Evolutionary conservation across 2,888 invertebrate genomes (phyloP), one percentile per base, ranked within the genome.

Genomic region (Sarcophaga caerulescens): DNA sequence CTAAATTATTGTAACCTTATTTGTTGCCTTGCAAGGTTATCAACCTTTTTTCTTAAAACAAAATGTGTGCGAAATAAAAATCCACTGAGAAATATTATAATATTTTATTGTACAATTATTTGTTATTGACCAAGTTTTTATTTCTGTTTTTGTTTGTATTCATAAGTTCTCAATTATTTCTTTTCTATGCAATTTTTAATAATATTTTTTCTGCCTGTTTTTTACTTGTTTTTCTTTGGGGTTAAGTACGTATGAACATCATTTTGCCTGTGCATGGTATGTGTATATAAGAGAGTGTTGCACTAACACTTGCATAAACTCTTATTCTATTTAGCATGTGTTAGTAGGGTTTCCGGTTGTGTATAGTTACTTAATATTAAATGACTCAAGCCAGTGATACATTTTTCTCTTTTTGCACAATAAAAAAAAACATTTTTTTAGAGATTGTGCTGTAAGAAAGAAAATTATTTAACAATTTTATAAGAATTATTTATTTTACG

Each of bases 61-160:
- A 35, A 2, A 35, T 35, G 8, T 35, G 35, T 8, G 8, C 2
- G 35, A 35, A 35, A 35, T 8, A 35, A 1, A 10, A 35, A 35
- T 35, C 35, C 10, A 35, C 0, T 35, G 35, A 35, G 8, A 35
- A 35, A 10, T 35, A 35, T 8, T 8, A 8, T 8, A 35, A 35
- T 8, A 10, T 35, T 35, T 35, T 52, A 17, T 52, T 63, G 23
- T 62, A 14, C 25, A 71, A 59, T 71, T 17, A 19, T 76, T 71
- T 71, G 68, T 25, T 73, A 74, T 81, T 85, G 85, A 85, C 81
- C 77, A 85, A 85, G 62, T 76, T 76, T 73, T 81, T 63, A 6
- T 76, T 71, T 21, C 62, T 83, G 57, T 21, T 73, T 71, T 69
- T n/a, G 45, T 75, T 35, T 35, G 35, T 35, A 8, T 35, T 35